Percentiles rank a stretch among this genome's conserved stretches.
Evolutionary conservation across 1,140 invertebrate genomes (phyloP).

Genomic region (Pomacea maculata): DNA sequence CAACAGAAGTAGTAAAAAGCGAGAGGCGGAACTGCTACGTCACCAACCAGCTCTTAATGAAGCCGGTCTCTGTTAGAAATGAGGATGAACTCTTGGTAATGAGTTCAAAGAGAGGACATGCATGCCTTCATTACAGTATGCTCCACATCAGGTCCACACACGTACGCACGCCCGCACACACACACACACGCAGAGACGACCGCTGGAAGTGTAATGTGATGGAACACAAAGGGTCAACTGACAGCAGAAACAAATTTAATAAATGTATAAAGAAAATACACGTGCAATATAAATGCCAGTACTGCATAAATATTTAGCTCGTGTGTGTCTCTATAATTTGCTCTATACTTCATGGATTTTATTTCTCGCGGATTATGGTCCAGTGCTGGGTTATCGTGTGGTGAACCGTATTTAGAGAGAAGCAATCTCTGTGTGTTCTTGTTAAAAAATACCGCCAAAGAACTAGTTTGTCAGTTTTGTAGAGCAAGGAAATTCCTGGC

Average conservation of each 20-base stretch:
- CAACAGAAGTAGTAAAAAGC: no score
- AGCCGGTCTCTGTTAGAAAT: no score
- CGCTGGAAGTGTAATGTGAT: no score
- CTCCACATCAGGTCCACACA: not conserved
- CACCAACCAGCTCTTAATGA: no score
- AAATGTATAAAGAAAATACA: not conserved
- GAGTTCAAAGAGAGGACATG: not conserved
- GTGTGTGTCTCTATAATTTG: not conserved
- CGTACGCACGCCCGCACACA: slow-evolving; percentile 7
- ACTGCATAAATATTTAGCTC: not conserved
- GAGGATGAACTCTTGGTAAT: no score
- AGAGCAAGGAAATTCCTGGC: no score
- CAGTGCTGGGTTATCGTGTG: not conserved
- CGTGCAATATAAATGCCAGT: not conserved
- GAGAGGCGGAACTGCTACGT: no score
- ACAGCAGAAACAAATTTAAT: no score
- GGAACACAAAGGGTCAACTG: no score
- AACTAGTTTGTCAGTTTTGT: no score
- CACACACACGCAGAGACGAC: not conserved
- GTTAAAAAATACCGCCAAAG: no score
- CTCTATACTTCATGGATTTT: not conserved
- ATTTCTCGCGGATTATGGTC: not conserved
- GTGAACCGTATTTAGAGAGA: not conserved
- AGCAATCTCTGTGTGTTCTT: not conserved
- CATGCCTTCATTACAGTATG: not conserved